phyloP scores from a whole-genome alignment of 2,113 vertebrate genomes.

The Tetrax tetrax region DNA sequence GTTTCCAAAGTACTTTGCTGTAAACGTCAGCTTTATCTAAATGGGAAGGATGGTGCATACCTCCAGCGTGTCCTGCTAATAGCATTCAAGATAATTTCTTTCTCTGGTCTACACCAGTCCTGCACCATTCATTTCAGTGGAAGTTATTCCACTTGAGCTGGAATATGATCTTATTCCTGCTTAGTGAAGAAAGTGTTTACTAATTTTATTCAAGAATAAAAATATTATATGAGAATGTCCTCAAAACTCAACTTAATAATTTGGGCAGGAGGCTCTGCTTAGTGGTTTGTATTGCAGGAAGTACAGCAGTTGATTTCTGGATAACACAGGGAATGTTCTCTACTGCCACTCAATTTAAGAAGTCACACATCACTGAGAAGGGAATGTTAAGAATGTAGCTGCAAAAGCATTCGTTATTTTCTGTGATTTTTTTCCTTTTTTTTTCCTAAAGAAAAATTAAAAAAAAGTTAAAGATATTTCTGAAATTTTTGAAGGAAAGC shows the following conservation, averaged over 20 bases:
- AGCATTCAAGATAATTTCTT: not conserved
- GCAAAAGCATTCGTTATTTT: not conserved
- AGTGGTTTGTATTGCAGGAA: not conserved
- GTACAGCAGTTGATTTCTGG: not conserved
- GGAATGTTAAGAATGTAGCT: not conserved
- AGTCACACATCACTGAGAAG: not conserved
- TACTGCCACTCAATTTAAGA: not conserved
- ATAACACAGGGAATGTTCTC: not conserved
- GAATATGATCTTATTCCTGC: not conserved
- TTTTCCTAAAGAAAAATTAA: not conserved
- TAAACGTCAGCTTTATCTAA: not conserved
- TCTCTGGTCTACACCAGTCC: not conserved
- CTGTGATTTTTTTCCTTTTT: accelerated
- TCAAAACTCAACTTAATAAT: not conserved
- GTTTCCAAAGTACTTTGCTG: not conserved
- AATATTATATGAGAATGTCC: not conserved
- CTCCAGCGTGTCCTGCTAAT: not conserved
- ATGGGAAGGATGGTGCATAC: not conserved
- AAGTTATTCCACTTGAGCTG: not conserved
- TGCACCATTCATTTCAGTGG: not conserved
- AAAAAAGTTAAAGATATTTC: not conserved
- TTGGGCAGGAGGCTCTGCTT: not conserved
- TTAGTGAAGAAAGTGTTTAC: not conserved
- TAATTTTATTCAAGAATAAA: not conserved
- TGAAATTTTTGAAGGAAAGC: not conserved